phyloP scores from a whole-genome alignment of 1,140 invertebrate genomes.

The Cylas formicarius region DNA sequence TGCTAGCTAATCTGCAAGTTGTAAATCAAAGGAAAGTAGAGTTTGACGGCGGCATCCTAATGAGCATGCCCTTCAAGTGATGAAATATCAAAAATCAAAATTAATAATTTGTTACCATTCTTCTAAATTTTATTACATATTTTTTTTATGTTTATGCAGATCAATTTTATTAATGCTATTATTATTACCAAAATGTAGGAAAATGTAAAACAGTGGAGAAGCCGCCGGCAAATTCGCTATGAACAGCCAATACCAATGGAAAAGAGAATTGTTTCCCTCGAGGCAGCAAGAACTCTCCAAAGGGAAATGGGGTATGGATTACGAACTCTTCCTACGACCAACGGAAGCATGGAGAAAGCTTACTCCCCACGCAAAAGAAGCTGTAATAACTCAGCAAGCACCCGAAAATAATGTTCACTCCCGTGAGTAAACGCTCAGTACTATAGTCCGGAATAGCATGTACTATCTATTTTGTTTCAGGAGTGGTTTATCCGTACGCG shows the following conservation, averaged over 20 bases:
- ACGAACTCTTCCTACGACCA: neutral
- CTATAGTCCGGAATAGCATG: neutral
- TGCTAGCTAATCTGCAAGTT: no score
- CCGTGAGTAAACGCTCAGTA: slow-evolving; percentile 5
- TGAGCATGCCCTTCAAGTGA: no score
- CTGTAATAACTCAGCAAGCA: slow-evolving; percentile 2
- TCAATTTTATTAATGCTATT: no score
- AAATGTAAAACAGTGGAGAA: neutral
- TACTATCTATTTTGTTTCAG: slow-evolving; percentile 24
- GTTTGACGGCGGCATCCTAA: no score
- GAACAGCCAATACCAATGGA: slow-evolving; percentile 22
- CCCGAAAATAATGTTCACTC: slow-evolving; percentile 8
- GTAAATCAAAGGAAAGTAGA: no score
- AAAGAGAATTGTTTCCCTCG: slow-evolving; percentile 18
- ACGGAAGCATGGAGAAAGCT: slow-evolving; percentile 9
- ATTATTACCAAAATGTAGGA: no score
- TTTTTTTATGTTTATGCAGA: no score
- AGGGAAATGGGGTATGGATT: neutral
- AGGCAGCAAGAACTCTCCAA: slow-evolving; percentile 10
- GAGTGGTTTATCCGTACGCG: slow-evolving; percentile 25
- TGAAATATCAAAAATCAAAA: no score
- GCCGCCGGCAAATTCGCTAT: slow-evolving; percentile 8
- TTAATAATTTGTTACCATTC: no score
- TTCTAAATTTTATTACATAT: no score
- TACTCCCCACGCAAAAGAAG: slow-evolving; percentile 11